These are phyloP conservation scores for Pollenia amentaria DNA, from an alignment of 2,888 invertebrate species.

Conservation along the genomic window DNA sequence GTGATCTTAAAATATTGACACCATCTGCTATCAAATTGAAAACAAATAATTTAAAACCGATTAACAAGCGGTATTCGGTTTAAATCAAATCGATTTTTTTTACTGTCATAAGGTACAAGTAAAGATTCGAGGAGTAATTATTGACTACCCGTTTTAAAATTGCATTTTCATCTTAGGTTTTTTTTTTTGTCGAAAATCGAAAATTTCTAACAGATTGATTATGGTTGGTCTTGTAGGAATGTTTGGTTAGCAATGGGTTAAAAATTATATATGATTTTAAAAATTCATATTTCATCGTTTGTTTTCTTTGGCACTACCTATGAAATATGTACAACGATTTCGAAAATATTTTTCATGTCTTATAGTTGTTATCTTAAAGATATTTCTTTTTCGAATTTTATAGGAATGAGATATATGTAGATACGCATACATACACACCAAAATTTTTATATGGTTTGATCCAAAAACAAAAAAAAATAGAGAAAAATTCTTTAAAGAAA, in stretches of 20 bases:
- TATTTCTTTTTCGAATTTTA: slow-evolving; percentile 37
- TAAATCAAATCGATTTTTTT: too few relatives aligned
- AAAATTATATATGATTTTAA: not conserved
- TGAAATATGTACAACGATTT: not conserved
- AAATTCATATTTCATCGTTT: slow-evolving; percentile 24
- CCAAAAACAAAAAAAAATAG: slow-evolving; percentile 30
- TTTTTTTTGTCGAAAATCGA: too few relatives aligned
- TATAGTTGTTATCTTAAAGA: slow-evolving; percentile 32
- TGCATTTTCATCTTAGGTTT: too few relatives aligned
- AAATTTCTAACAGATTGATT: too few relatives aligned
- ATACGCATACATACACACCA: not conserved
- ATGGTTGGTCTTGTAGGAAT: too few relatives aligned
- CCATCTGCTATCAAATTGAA: too few relatives aligned
- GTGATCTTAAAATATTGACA: too few relatives aligned
- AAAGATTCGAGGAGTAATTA: too few relatives aligned
- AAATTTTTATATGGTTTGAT: not conserved
- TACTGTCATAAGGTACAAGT: too few relatives aligned
- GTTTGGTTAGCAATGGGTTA: not conserved
- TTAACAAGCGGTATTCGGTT: too few relatives aligned
- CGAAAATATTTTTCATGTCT: slow-evolving; percentile 4
- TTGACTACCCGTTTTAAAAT: too few relatives aligned
- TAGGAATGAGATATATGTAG: slow-evolving; percentile 15
- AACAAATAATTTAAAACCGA: too few relatives aligned
- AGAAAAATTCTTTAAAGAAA: slow-evolving; percentile 33
- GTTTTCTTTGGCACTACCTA: not conserved